Evolutionary conservation across 2,113 vertebrate genomes (phyloP).

Genomic region (Cromileptes altivelis): DNA sequence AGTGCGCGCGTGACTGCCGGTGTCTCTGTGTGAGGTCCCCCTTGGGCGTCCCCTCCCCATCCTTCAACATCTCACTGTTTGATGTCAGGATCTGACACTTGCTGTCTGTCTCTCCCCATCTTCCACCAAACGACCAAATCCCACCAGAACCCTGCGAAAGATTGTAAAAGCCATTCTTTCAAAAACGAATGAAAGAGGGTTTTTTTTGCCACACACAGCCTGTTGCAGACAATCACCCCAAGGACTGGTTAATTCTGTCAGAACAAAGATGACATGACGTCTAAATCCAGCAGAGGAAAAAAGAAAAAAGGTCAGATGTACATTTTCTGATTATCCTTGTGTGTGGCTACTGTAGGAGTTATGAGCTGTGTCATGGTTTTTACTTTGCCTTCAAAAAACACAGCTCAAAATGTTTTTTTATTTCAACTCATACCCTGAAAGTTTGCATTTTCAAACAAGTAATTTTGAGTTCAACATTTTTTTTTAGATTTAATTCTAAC

Average conservation of each 20-base stretch:
- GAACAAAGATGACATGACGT: slow-evolving; percentile 28
- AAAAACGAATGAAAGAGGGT: slow-evolving; percentile 42
- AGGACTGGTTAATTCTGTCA: slow-evolving; percentile 53
- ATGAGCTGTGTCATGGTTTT: background rate
- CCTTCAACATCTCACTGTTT: slow-evolving; percentile 62
- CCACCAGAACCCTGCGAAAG: slow-evolving; percentile 47
- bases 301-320: slow-evolving; percentile 5
- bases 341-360: background rate
- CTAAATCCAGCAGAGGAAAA: slow-evolving; percentile 20
- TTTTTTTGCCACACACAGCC: background rate
- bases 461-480: background rate
- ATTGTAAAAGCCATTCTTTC: slow-evolving; percentile 39
- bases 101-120: slow-evolving; percentile 52
- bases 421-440: background rate
- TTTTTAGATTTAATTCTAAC: background rate
- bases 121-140: slow-evolving; percentile 56
- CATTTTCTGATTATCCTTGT: slow-evolving; percentile 1
- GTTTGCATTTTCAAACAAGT: background rate
- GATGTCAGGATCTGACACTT: slow-evolving; percentile 71
- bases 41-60: slow-evolving; percentile 38
- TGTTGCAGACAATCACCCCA: slow-evolving; percentile 40
- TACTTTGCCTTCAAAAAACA: background rate
- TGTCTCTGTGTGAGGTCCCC: slow-evolving; percentile 36
- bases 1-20: background rate
- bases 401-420: background rate